These are phyloP conservation scores for Cheilosia urbana DNA, from an alignment of 2,888 invertebrate genomes.

Conservation along the genomic window DNA sequence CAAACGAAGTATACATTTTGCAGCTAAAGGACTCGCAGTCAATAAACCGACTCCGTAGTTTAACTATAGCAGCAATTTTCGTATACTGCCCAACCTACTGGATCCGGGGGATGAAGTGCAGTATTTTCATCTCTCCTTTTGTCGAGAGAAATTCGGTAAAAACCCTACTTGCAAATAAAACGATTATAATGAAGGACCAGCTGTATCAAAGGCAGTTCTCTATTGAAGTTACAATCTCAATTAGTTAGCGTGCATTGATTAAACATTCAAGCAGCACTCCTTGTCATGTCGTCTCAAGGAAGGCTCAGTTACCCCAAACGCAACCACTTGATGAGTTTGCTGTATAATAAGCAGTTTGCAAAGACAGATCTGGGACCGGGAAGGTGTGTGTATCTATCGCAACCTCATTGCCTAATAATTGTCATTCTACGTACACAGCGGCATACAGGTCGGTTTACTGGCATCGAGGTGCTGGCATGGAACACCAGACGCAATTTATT, in stretches of 20 bases:
- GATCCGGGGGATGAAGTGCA: too few relatives aligned
- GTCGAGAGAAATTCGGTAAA: constrained; percentile 9
- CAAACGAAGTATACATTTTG: too few relatives aligned
- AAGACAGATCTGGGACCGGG: too few relatives aligned
- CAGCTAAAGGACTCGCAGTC: too few relatives aligned
- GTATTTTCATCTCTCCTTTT: too few relatives aligned
- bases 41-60: too few relatives aligned
- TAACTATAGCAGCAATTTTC: too few relatives aligned
- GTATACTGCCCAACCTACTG: too few relatives aligned
- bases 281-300: constrained; percentile 2
- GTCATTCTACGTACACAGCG: constrained; percentile 11
- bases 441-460: neutral
- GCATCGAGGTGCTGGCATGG: constrained; percentile 3
- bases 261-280: constrained; percentile 4
- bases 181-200: neutral
- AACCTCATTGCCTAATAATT: constrained; percentile 11
- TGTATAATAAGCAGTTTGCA: constrained; percentile 11
- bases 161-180: constrained; percentile 7
- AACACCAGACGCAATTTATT: constrained; percentile 18
- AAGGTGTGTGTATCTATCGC: neutral
- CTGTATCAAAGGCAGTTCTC: neutral
- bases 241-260: constrained; percentile 26
- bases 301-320: neutral
- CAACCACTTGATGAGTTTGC: constrained; percentile 45
- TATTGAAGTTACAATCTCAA: constrained; percentile 17